These are phyloP conservation scores for Diachrysia chrysitis DNA, from an alignment of 2,888 invertebrate genomes.

Conservation along the genomic window DNA sequence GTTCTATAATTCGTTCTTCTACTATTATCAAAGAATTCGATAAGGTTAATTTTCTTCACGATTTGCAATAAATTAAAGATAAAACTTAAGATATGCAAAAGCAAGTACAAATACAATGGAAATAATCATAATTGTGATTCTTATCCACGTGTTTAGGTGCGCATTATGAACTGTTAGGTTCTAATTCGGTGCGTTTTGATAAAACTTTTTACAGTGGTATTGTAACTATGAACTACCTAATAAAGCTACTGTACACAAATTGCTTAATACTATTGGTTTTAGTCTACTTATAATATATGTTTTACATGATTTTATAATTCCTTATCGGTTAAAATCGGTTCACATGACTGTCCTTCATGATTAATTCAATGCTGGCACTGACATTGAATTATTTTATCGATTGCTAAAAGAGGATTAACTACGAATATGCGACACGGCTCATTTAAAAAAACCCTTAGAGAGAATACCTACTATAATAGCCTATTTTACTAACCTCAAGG, in stretches of 20 bases:
- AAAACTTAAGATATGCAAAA: slow-evolving; percentile 28
- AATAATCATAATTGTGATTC: slow-evolving; percentile 10
- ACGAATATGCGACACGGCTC: background rate
- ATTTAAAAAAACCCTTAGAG: background rate
- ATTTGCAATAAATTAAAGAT: slow-evolving; percentile 44
- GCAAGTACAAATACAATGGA: slow-evolving; percentile 16
- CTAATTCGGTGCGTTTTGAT: slow-evolving; percentile 9
- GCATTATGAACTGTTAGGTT: background rate
- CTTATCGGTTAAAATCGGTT: no score
- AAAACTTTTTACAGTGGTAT: background rate
- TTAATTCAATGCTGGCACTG: background rate
- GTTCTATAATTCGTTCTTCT: slow-evolving; percentile 30
- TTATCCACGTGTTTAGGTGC: slow-evolving; percentile 15
- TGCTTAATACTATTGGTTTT: no score
- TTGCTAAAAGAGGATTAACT: background rate
- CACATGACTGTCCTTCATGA: no score
- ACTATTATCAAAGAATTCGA: slow-evolving; percentile 44
- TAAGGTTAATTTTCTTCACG: slow-evolving; percentile 37
- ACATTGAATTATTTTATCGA: background rate
- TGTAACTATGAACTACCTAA: background rate
- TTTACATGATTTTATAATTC: no score
- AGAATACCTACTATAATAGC: background rate
- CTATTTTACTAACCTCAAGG: background rate
- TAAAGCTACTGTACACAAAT: background rate
- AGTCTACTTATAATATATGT: no score